A percentile compares a stretch with the other conserved stretches of the same genome.
Evolutionary conservation across 2,113 vertebrate genomes (phyloP).

Genomic region (Egretta garzetta): DNA sequence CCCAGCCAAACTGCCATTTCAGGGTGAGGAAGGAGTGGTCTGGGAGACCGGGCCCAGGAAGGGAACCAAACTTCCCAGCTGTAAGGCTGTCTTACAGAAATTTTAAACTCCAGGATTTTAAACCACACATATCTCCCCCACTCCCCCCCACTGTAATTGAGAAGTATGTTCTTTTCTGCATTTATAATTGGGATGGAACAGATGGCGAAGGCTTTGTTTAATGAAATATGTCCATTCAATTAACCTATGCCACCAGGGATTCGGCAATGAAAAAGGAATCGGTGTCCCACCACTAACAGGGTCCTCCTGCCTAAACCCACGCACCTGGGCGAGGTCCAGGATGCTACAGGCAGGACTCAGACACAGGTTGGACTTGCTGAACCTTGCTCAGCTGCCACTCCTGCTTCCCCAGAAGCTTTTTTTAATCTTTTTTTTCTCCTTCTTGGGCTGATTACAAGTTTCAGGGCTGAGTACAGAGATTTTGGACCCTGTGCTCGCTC

Average conservation of each 20-base stretch:
- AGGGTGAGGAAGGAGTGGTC: background rate
- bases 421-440: too few relatives aligned
- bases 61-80: background rate
- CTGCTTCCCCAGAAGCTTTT: background rate
- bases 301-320: background rate
- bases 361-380: background rate
- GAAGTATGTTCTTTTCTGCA: slow-evolving; percentile 63
- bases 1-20: background rate
- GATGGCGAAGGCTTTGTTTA: slow-evolving; percentile 73
- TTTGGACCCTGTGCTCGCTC: background rate
- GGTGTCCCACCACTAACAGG: background rate
- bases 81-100: background rate
- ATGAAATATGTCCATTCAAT: slow-evolving; percentile 81
- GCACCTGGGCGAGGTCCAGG: accelerated
- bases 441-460: background rate
- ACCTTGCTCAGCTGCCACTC: background rate
- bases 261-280: background rate
- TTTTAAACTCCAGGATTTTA: slow-evolving; percentile 32
- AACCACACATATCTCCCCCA: background rate
- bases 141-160: slow-evolving; percentile 31
- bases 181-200: slow-evolving; percentile 66
- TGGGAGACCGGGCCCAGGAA: background rate
- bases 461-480: background rate
- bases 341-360: background rate
- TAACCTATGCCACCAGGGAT: slow-evolving; percentile 65